Percentiles rank a stretch among this genome's conserved stretches.
Evolutionary conservation across 2,113 vertebrate species (phyloP).

Genomic region (Syrmaticus mikado): DNA sequence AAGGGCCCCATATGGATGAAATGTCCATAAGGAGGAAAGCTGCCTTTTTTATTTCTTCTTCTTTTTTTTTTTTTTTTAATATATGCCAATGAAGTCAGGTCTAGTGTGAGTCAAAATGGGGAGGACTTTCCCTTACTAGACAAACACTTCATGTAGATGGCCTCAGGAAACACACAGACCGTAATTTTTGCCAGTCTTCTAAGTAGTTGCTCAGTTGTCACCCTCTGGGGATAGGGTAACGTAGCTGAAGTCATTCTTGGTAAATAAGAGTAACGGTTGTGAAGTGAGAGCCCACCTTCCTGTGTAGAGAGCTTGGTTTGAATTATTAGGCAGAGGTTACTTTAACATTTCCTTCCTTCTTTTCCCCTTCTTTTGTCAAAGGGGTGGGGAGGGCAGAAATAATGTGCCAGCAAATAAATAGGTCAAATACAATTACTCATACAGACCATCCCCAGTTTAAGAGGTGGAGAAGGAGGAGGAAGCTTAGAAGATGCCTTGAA

Average conservation of each 20-base stretch:
- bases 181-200: not conserved
- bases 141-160: not conserved
- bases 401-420: slow-evolving; percentile 60
- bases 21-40: not conserved
- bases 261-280: not conserved
- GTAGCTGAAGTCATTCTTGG: slow-evolving; percentile 19
- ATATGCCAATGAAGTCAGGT: not conserved
- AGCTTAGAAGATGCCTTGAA: slow-evolving; percentile 28
- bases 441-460: slow-evolving; percentile 57
- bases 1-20: not conserved
- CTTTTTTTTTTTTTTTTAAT: not conserved
- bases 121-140: not conserved
- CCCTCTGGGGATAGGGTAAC: not conserved
- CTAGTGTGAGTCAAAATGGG: not conserved
- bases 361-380: not conserved
- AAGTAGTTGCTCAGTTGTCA: slow-evolving; percentile 37
- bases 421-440: slow-evolving; percentile 62
- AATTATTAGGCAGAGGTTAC: slow-evolving; percentile 18
- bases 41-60: not conserved
- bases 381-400: not conserved
- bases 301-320: not conserved
- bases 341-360: slow-evolving; percentile 44
- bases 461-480: not conserved
- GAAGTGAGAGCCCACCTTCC: not conserved
- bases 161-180: not conserved